Percentiles rank a stretch among this genome's conserved stretches.
These are phyloP conservation scores for Parelbella ahira DNA, from an alignment of 2,888 invertebrate genomes.

Conservation along the genomic window DNA sequence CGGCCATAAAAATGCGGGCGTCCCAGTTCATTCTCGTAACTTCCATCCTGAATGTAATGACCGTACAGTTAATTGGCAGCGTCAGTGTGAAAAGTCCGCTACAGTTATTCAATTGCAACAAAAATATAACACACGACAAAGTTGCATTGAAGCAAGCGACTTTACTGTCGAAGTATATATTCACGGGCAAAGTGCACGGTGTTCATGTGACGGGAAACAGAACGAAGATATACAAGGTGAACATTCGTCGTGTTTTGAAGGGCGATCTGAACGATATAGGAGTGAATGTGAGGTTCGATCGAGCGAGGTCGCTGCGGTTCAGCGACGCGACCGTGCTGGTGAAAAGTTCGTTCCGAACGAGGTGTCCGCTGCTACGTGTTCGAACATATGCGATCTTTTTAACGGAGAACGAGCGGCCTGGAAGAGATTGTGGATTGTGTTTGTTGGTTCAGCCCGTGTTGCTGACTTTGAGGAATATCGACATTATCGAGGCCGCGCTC, in stretches of 20 bases:
- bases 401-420: conserved; percentile 43
- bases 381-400: conserved; percentile 65
- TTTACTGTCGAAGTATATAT: conserved; percentile 59
- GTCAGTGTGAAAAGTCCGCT: conserved; percentile 28
- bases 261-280: conserved; percentile 65
- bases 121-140: conserved; percentile 47
- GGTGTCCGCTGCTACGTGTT: conserved; percentile 52
- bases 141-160: conserved; percentile 57
- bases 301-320: conserved; percentile 51
- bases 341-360: conserved; percentile 41
- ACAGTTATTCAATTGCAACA: conserved; percentile 36
- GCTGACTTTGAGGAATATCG: conserved; percentile 57
- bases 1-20: too few species aligned
- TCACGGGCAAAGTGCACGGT: conserved; percentile 63
- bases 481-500: conserved; percentile 60
- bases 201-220: conserved; percentile 40
- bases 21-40: conserved; percentile 38
- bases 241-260: conserved; percentile 63
- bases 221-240: conserved; percentile 58
- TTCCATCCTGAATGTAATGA: conserved; percentile 36
- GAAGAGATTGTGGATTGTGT: conserved; percentile 40
- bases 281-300: conserved; percentile 51
- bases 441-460: conserved; percentile 61
- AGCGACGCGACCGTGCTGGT: conserved; percentile 61
- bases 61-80: conserved; percentile 36